Percentiles rank a stretch among this genome's conserved stretches.
Evolutionary conservation across 2,888 invertebrate genomes (phyloP).

Genomic region (Eristalis arbustorum): DNA sequence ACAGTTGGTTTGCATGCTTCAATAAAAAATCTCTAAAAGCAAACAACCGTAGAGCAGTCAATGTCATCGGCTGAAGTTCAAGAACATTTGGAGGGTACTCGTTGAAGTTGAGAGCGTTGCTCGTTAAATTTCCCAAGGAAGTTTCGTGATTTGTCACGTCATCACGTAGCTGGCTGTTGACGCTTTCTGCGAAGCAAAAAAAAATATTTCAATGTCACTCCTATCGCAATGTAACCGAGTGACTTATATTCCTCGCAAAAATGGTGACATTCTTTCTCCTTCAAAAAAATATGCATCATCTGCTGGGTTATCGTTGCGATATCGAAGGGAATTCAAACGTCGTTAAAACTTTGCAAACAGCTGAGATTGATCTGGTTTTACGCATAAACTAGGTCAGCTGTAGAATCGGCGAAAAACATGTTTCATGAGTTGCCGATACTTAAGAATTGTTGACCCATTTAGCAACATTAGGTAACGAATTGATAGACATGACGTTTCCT

Average conservation of each 20-base stretch:
- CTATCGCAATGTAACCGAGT: background rate
- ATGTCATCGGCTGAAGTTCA: background rate
- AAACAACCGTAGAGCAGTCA: background rate
- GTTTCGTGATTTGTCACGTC: background rate
- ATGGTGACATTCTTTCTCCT: background rate
- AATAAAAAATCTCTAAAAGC: background rate
- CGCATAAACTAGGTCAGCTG: no score
- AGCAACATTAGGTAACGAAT: no score
- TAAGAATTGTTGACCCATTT: no score
- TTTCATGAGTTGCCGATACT: no score
- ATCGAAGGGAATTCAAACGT: background rate
- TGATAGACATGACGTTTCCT: no score
- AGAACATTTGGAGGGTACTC: background rate
- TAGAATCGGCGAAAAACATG: no score
- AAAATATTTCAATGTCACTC: background rate
- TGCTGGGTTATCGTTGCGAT: background rate
- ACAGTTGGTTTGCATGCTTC: background rate
- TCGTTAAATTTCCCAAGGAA: background rate
- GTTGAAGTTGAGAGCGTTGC: background rate
- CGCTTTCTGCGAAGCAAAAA: background rate
- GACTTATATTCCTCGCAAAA: background rate
- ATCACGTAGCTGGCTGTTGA: background rate
- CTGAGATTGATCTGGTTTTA: no score
- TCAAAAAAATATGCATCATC: no score
- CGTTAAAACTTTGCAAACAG: no score